These are phyloP conservation scores for Varanus komodoensis DNA, from an alignment of 2,113 vertebrate genomes.

Conservation along the genomic window DNA sequence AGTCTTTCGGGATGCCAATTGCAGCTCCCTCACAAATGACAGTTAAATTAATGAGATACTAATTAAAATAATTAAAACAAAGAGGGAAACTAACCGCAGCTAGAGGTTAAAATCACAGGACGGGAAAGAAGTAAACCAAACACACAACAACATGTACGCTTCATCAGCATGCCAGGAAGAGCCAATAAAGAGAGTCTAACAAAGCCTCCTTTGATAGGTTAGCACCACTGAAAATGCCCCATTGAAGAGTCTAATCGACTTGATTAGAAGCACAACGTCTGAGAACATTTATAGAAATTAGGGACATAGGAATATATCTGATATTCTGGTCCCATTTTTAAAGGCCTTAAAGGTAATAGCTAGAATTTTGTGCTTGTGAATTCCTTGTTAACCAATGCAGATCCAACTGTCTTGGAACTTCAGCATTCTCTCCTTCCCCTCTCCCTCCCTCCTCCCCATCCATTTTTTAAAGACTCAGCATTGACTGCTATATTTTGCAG, in stretches of 20 bases:
- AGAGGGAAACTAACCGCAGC: not conserved
- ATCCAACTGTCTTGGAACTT: too few relatives aligned
- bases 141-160: not conserved
- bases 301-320: too few relatives aligned
- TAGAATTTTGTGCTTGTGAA: too few relatives aligned
- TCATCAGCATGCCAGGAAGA: not conserved
- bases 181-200: not conserved
- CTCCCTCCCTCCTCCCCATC: too few relatives aligned
- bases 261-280: not conserved
- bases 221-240: not conserved
- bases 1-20: not conserved
- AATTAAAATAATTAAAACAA: not conserved
- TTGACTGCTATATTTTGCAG: too few relatives aligned
- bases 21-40: not conserved
- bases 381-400: too few relatives aligned
- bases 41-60: not conserved
- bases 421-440: too few relatives aligned
- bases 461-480: too few relatives aligned
- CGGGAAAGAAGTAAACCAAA: too few relatives aligned
- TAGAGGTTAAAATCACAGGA: not conserved
- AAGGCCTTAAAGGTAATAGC: too few relatives aligned
- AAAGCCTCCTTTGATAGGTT: not conserved
- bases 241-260: not conserved
- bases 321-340: too few relatives aligned
- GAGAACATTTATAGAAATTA: too few relatives aligned